A percentile compares a stretch with the other conserved stretches of the same genome.
phyloP scores from a whole-genome alignment of 2,888 invertebrate species.

The Eurytoma californica region DNA sequence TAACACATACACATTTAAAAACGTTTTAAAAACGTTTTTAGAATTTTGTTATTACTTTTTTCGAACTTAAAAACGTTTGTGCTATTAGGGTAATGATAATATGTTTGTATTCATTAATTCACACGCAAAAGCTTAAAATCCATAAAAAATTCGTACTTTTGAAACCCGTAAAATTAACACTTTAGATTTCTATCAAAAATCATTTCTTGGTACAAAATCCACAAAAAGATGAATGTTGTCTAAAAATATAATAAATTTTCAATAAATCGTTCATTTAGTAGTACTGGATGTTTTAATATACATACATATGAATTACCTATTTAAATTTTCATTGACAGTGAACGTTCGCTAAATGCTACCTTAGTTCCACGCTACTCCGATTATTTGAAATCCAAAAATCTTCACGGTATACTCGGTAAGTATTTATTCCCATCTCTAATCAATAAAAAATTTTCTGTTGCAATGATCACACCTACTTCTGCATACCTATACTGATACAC shows the following conservation, averaged over 20 bases:
- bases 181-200: no score
- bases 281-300: no score
- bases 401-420: constrained; percentile 83
- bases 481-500: not conserved
- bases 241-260: not conserved
- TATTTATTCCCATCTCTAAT: not conserved
- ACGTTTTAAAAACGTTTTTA: no score
- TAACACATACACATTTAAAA: no score
- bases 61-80: no score
- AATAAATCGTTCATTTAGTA: not conserved
- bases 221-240: not conserved
- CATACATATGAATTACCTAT: not conserved
- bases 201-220: not conserved
- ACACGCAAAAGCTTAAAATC: no score
- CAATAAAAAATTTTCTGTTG: not conserved
- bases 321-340: constrained; percentile 38
- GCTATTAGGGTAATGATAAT: no score
- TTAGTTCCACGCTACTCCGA: constrained; percentile 81
- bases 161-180: no score
- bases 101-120: no score
- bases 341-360: constrained; percentile 65
- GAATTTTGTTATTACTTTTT: no score
- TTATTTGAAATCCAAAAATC: constrained; percentile 79
- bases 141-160: no score
- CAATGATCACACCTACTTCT: not conserved